phyloP scores from a whole-genome alignment of 2,113 vertebrate genomes.

The Neofelis nebulosa region DNA sequence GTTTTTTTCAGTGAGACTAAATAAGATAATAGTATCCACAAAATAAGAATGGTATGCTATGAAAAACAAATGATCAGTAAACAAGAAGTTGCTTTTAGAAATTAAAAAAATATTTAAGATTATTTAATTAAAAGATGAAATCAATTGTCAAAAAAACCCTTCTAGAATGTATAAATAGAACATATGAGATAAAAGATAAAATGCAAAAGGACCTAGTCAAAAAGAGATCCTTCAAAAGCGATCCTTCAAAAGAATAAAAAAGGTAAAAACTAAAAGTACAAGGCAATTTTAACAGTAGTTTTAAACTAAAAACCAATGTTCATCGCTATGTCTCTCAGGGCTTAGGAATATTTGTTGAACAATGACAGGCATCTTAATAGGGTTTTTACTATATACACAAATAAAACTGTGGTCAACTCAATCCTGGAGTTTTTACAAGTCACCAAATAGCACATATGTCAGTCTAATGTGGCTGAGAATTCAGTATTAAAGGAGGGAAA shows the following conservation, averaged over 20 bases:
- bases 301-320: not conserved
- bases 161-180: not conserved
- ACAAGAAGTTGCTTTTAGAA: not conserved
- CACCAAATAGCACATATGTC: not conserved
- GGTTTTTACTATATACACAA: not conserved
- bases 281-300: not conserved
- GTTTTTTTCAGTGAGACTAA: not conserved
- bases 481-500: not conserved
- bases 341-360: not conserved
- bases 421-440: not conserved
- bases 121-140: slow-evolving; percentile 24
- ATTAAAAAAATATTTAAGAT: not conserved
- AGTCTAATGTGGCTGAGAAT: not conserved
- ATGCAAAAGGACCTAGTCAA: not conserved
- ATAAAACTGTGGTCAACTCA: not conserved
- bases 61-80: not conserved
- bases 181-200: not conserved
- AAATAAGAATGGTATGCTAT: not conserved
- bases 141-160: not conserved
- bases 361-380: not conserved
- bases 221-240: not conserved
- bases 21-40: not conserved
- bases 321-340: not conserved
- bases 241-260: not conserved
- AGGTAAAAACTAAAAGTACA: not conserved